Evolutionary conservation across 2,797 vertebrate species (phyloP).

Genomic region (Poeciliopsis turneri): DNA sequence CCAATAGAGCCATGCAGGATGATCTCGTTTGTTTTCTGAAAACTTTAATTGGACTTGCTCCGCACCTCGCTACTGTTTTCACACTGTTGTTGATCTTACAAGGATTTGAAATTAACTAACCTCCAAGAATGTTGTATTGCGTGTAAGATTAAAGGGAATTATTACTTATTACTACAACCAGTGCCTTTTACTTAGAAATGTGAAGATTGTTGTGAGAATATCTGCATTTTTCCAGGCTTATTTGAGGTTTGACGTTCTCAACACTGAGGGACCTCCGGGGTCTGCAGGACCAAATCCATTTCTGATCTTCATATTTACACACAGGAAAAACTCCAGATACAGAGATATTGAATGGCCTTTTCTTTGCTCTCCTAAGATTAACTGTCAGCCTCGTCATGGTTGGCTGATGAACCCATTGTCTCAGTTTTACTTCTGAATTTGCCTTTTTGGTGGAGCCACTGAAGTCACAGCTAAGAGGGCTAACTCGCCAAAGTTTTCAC

Average conservation of each 20-base stretch:
- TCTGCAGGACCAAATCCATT: slow-evolving; percentile 53
- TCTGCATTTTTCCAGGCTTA: not conserved
- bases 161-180: not conserved
- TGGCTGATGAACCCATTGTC: slow-evolving; percentile 59
- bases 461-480: slow-evolving; percentile 34
- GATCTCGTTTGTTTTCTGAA: not conserved
- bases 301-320: slow-evolving; percentile 66
- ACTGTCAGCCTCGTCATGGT: slow-evolving; percentile 64
- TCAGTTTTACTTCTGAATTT: slow-evolving; percentile 45
- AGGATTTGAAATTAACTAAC: not conserved
- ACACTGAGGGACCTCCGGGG: slow-evolving; percentile 19
- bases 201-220: not conserved
- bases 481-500: not conserved
- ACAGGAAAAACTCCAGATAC: slow-evolving; percentile 31
- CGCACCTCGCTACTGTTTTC: not conserved
- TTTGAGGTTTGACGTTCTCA: slow-evolving; percentile 16
- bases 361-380: slow-evolving; percentile 68
- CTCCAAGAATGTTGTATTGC: not conserved
- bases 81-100: not conserved
- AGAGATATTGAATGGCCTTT: slow-evolving; percentile 66
- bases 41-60: not conserved
- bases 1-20: not conserved
- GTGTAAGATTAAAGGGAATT: not conserved
- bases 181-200: not conserved
- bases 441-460: slow-evolving; percentile 4